A percentile compares a stretch with the other conserved stretches of the same genome.
Evolutionary conservation across 2,797 vertebrate genomes (phyloP).

Genomic region (Pseudocheirus occidentalis): DNA sequence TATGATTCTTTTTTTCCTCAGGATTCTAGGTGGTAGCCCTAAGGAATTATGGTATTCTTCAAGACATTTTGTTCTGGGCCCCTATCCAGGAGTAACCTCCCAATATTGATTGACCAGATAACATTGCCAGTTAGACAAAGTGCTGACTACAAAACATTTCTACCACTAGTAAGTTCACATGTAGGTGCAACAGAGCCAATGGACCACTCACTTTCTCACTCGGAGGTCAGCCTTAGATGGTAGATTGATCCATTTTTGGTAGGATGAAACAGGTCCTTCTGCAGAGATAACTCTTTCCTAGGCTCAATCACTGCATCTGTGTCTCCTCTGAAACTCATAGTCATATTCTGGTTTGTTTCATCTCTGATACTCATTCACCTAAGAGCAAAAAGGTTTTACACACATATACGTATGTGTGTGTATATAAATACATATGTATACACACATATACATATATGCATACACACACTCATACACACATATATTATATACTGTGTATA

Average conservation of each 20-base stretch:
- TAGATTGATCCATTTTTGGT: neutral
- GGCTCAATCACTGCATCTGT: neutral
- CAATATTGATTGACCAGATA: neutral
- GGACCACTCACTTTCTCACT: neutral
- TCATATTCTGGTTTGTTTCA: neutral
- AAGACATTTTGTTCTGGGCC: neutral
- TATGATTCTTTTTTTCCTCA: neutral
- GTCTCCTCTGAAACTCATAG: neutral
- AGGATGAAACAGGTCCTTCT: neutral
- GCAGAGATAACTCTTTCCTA: neutral
- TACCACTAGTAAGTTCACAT: neutral
- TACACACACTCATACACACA: no score
- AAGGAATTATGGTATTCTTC: neutral
- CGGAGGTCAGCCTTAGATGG: neutral
- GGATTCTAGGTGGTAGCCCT: neutral
- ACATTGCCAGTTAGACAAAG: neutral
- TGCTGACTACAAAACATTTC: neutral
- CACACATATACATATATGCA: no score
- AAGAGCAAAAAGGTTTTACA: neutral
- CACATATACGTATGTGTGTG: no score
- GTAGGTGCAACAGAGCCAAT: neutral
- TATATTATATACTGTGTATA: no score
- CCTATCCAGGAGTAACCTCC: neutral
- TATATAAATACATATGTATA: no score
- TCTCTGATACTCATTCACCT: neutral